These are phyloP conservation scores for Lordiphosa andalusiaca DNA, from an alignment of 2,888 invertebrate genomes.

Conservation along the genomic window DNA sequence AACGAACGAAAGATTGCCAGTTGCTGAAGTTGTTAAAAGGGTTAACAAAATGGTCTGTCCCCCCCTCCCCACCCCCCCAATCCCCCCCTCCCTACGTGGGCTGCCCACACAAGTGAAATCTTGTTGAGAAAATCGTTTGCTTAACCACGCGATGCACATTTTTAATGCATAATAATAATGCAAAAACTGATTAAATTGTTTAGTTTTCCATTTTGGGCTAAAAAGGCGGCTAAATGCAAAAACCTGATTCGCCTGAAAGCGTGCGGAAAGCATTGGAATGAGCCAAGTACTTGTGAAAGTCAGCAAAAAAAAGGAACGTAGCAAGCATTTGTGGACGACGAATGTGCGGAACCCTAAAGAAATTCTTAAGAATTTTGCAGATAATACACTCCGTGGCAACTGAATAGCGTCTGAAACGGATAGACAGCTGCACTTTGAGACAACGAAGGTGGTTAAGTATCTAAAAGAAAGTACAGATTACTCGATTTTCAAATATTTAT, in stretches of 20 bases:
- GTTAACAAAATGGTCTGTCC: constrained; percentile 21
- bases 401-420: too few relatives aligned
- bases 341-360: too few relatives aligned
- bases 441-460: too few relatives aligned
- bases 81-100: neutral
- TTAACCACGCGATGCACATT: constrained; percentile 50
- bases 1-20: neutral
- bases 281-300: neutral
- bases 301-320: neutral
- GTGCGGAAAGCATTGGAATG: constrained; percentile 7
- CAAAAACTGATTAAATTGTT: constrained; percentile 44
- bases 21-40: constrained; percentile 3
- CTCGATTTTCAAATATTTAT: too few relatives aligned
- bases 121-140: constrained; percentile 41
- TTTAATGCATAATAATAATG: constrained; percentile 46
- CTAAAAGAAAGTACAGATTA: too few relatives aligned
- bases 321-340: too few relatives aligned
- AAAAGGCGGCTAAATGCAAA: constrained; percentile 8
- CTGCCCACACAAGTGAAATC: constrained; percentile 34
- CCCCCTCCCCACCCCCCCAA: too few relatives aligned
- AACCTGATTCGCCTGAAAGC: constrained; percentile 25
- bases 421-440: too few relatives aligned
- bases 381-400: too few relatives aligned
- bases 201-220: constrained; percentile 3
- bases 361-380: too few relatives aligned